Evolutionary conservation across 2,888 invertebrate genomes (phyloP), one percentile per base, ranked within the genome.

Genomic region (Baronia brevicornis): DNA sequence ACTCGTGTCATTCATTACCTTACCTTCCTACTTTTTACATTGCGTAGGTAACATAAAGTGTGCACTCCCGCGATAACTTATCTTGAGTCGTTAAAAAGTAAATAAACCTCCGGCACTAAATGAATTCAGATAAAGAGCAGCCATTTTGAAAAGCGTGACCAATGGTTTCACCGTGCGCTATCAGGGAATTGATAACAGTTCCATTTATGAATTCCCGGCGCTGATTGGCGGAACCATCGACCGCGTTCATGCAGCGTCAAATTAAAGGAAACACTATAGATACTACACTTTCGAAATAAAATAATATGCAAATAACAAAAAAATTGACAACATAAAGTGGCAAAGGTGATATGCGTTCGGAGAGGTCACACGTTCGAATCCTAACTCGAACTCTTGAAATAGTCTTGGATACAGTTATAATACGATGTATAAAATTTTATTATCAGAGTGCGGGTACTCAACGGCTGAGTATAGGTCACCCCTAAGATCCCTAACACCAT

Each of bases 141-240:
- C 78, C 80, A 77, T 77, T 62, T 77, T 75, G 68, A 64, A 71
- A 68, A 67, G 49, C 69, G 65, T 71, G 66, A 67, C 79, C 80
- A 79, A 80, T 79, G 54, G 62, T 56, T 60, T 48, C 51, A 52
- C 54, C 47, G 58, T 45, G 48, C 57, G 63, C 61, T 78, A 75
- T 77, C 77, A 44, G 49, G 53, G 44, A 49, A 55, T 56, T 74
- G 80, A 77, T 80, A 80, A 75, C 63, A 67, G 53, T 71, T 71
- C 73, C 66, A 72, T 75, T 77, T 78, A 68, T 61, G 60, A 73
- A 73, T 63, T 42, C 66, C 43, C 53, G 40, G 42, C 55, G 47
- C 52, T 57, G 67, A 79, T 82, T 82, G 80, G 80, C 51, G 51
- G 54, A 54, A 54, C 57, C 52, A 49, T 44, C 53, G 57, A 49